Evolutionary conservation across 2,797 vertebrate genomes (phyloP), one percentile per base, ranked within the genome.

Genomic region (Mus spretus): DNA sequence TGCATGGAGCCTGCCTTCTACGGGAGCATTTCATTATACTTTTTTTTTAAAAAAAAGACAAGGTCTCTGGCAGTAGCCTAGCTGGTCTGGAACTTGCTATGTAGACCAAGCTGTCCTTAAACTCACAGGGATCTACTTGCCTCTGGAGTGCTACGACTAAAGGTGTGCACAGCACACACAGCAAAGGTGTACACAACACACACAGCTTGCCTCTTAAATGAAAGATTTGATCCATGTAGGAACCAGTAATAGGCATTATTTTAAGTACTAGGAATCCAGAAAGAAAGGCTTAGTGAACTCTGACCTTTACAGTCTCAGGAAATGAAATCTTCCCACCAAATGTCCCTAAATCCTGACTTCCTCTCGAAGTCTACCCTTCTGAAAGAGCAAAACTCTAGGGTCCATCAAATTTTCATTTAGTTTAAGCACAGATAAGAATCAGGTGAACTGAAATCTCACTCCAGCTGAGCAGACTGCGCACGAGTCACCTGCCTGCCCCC

Each of bases 391-490:
- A 94, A 70, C 67, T 37, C 15, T 83, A 28, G 92, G 74, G 53
- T 20, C 87, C 88, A 94, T 55, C 28, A 89, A 11, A 61, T 92
- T 96, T 61, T 85, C 77, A 37, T 94, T 93, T 95, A 78, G 44
- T 96, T 96, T 92, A 92, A 6, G 10, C 92, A 77, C 72, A 94
- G 63, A 84, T 75, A 92, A 93, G 95, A 92, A 78, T 79, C 67
- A 82, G 47, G 95, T 83, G 89, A 96, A 95, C 57, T 74, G 93
- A 79, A 91, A 82, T 55, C 61, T n/a, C n/a, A n/a, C n/a, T 91
- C 47, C 59, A 91, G 1, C 55, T 93, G 65, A 92, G 37, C 50
- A 83, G 63, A 81, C 93, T 95, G 50, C 9, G 55, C 93, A 47
- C 55, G 37, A 83, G 44, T 81, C 95, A 59, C 40, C 72, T 78